A percentile compares a stretch with the other conserved stretches of the same genome.
Evolutionary conservation across 2,113 vertebrate species (phyloP).

Genomic region (Cromileptes altivelis): DNA sequence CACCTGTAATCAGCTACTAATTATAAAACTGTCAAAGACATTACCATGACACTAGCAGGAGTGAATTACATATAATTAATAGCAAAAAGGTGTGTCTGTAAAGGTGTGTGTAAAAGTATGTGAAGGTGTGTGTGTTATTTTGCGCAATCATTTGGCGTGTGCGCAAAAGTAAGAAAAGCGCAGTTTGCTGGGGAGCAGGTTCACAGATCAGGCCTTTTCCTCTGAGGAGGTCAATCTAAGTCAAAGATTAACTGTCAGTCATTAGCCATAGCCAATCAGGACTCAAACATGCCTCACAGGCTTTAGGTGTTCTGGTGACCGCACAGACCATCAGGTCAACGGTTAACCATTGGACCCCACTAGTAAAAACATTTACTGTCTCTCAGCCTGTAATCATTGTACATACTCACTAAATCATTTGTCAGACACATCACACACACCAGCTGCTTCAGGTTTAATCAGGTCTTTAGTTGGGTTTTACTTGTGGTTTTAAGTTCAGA

Average conservation of each 20-base stretch:
- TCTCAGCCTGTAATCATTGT: conserved; percentile 43
- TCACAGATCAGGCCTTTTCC: conserved; percentile 5
- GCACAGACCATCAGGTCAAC: conserved; percentile 58
- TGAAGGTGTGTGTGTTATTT: neutral
- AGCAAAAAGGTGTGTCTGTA: conserved; percentile 6
- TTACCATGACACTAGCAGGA: neutral
- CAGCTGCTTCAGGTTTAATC: neutral
- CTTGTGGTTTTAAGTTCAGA: neutral
- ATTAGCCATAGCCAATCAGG: conserved; percentile 53
- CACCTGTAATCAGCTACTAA: neutral
- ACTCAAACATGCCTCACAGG: conserved; percentile 6
- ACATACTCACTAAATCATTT: conserved; percentile 48
- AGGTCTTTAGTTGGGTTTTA: neutral
- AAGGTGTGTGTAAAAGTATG: neutral
- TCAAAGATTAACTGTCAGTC: conserved; percentile 73
- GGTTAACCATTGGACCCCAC: conserved; percentile 61
- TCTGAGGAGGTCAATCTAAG: conserved; percentile 30
- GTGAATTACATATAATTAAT: neutral
- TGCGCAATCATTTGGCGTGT: neutral
- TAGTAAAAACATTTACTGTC: conserved; percentile 17
- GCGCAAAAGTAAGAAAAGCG: neutral
- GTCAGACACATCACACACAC: neutral
- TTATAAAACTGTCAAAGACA: conserved; percentile 5
- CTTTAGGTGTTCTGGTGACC: conserved; percentile 56
- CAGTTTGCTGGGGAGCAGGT: neutral